These are phyloP conservation scores for Rhinichthys klamathensis DNA, from an alignment of 2,113 vertebrate species.

Conservation along the genomic window DNA sequence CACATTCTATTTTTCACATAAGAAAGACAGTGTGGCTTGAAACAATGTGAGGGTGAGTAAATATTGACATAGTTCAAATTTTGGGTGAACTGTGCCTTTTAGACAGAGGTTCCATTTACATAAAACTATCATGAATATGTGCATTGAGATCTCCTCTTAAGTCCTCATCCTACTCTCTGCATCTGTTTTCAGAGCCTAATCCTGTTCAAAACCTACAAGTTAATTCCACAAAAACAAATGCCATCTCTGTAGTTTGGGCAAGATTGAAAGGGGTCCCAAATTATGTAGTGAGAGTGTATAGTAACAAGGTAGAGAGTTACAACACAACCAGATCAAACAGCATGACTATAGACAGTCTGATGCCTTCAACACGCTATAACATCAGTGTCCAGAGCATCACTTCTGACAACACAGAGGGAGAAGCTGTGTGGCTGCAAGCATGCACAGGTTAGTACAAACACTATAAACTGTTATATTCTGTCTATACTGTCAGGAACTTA, in stretches of 20 bases:
- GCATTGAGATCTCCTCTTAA: background rate
- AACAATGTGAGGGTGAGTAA: too few species aligned
- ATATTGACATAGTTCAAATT: too few species aligned
- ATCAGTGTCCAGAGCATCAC: slow-evolving; percentile 60
- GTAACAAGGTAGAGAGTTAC: too few species aligned
- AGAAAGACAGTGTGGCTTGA: too few species aligned
- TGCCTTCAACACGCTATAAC: slow-evolving; percentile 58
- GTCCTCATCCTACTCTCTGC: background rate
- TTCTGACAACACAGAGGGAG: slow-evolving; percentile 31
- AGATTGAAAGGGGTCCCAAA: background rate
- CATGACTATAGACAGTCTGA: slow-evolving; percentile 20
- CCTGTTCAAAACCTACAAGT: slow-evolving; percentile 14
- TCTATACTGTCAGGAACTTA: background rate
- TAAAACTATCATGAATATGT: too few species aligned
- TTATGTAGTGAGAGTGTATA: slow-evolving; percentile 8
- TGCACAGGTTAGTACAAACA: slow-evolving; percentile 66
- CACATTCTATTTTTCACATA: too few species aligned
- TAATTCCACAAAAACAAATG: background rate
- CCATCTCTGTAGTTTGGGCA: background rate
- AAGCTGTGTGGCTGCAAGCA: background rate
- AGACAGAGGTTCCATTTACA: too few species aligned
- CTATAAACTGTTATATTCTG: background rate
- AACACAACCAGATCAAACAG: background rate
- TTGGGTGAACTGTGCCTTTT: too few species aligned
- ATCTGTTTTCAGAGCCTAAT: slow-evolving; percentile 26